Base-by-base conservation (phyloP, 1,140 invertebrate genomes). In the Gryon sp. region DNA sequence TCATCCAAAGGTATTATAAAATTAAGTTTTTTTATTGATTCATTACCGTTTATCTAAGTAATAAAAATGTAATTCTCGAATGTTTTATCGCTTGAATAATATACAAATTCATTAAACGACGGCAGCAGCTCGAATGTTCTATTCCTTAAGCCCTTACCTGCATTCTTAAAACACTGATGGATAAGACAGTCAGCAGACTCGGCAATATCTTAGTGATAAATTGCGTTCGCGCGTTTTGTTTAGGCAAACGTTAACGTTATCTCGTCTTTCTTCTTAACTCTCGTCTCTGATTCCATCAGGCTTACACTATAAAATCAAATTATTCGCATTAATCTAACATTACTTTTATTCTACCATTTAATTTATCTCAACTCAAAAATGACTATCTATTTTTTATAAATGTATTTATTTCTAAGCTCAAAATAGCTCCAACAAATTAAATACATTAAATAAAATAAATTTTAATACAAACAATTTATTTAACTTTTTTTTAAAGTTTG, bases 161-260 rank as follows among this genome's bases (percentile, higher is more conserved):
- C 41, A 53, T 62, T 73, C 36, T 73, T 40, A 41, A 48, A 62
- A 48, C 55, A 14, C 48, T 73, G 41, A 63, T 62, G 32, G 55
- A 77, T 62, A 63, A 73, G 60, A 26, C 69, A 76, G 76, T 76
- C 52, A 60, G 81, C 80, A 69, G 79, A 70, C 70, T 76, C 80
- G 80, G 80, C 81, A 80, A 81, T 72, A 86, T 76, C 57, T 18
- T 69, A 14, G 66, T 69, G 81, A 83, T 86, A 84, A 84, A 82
- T 78, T 72, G 74, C 53, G 48, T 65, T 57, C 15, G 69, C 63
- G 75, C 41, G 32, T 81, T 80, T 84, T 84, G 79, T 85, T 85
- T 85, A 81, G 82, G 80, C 80, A 82, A 83, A 70, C 78, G 32
- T 72, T 68, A 70, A 68, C 60, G 52, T 68, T 53, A 55, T 46